Percentiles rank a stretch among this genome's conserved stretches.
Conservation (phyloP, 1,140 invertebrate genomes). For the Heliothis virescens region DNA sequence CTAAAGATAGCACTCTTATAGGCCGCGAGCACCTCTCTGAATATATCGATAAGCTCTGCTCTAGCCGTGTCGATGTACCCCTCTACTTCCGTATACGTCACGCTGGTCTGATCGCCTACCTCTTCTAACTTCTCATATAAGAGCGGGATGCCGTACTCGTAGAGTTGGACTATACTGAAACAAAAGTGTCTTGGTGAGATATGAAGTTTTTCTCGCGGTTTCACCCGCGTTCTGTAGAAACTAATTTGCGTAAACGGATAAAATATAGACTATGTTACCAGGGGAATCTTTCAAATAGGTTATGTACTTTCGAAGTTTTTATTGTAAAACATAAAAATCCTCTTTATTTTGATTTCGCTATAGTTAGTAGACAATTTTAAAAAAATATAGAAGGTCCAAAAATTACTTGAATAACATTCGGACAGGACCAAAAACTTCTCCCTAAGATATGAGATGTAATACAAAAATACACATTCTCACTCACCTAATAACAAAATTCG, state of each 20-base stretch:
- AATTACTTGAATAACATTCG: too few species aligned
- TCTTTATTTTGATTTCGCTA: too few species aligned
- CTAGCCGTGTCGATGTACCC: conserved; percentile 80
- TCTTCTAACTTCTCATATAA: conserved; percentile 87
- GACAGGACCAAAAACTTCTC: too few species aligned
- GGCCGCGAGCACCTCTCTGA: conserved; percentile 83
- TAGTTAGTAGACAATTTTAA: too few species aligned
- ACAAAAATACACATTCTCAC: neutral
- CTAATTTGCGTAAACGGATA: too few species aligned
- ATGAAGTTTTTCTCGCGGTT: neutral
- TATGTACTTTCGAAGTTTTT: too few species aligned
- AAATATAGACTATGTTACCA: too few species aligned
- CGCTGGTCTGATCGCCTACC: conserved; percentile 63
- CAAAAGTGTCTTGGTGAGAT: conserved; percentile 46
- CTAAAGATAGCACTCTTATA: conserved; percentile 82
- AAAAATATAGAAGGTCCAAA: too few species aligned
- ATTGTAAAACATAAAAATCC: too few species aligned
- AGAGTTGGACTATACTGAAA: conserved; percentile 89
- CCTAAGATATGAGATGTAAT: too few species aligned
- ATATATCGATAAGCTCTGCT: conserved; percentile 84
- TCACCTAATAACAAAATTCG: conserved; percentile 87
- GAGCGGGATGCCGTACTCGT: conserved; percentile 88
- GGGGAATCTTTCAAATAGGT: too few species aligned
- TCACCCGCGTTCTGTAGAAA: too few species aligned
- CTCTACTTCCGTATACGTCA: conserved; percentile 64